Percentiles rank a stretch among this genome's conserved stretches.
Evolutionary conservation across 2,113 vertebrate genomes (phyloP).

Genomic region (Pseudopodoces humilis): DNA sequence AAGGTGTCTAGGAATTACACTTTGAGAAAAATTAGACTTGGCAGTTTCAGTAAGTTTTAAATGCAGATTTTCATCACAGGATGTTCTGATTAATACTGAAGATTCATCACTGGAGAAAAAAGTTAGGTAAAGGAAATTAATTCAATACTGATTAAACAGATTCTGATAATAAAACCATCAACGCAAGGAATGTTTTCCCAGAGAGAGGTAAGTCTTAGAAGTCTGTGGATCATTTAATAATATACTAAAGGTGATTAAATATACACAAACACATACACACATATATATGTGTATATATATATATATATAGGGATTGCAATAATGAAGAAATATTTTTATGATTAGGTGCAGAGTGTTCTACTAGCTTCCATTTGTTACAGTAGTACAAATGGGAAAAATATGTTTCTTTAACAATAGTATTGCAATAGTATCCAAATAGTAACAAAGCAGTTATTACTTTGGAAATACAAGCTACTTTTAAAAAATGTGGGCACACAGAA

Average conservation of each 20-base stretch:
- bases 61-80: background rate
- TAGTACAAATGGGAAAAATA: background rate
- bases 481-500: background rate
- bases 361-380: background rate
- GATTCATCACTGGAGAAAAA: background rate
- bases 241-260: background rate
- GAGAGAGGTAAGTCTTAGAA: background rate
- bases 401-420: background rate
- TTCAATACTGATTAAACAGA: background rate
- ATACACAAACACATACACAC: too few species aligned
- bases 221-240: background rate
- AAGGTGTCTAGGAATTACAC: background rate
- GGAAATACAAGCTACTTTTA: background rate
- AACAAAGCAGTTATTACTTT: background rate
- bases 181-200: background rate
- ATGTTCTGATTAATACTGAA: background rate
- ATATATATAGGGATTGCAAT: background rate
- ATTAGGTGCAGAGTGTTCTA: background rate
- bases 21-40: background rate
- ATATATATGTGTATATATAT: background rate
- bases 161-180: background rate
- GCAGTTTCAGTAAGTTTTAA: constrained; percentile 14
- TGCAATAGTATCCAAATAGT: background rate
- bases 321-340: background rate
- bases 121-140: background rate